Evolutionary conservation across 1,140 invertebrate genomes (phyloP), one percentile per base, ranked within the genome.

Genomic region (Drosophila teissieri): DNA sequence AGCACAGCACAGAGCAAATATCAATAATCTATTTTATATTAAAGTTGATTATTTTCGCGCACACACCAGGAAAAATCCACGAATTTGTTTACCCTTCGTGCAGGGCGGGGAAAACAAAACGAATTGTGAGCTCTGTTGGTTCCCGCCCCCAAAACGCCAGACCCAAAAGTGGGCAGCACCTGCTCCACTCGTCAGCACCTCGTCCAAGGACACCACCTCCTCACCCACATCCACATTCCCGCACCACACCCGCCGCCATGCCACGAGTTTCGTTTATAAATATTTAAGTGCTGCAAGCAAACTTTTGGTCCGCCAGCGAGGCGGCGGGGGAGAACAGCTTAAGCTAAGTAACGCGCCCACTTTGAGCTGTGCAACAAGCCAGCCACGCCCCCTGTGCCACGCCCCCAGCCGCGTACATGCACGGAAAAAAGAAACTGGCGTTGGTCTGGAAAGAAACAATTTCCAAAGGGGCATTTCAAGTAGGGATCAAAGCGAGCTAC

Each of bases 221-320:
- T 22, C 4, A 12, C 15, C 5, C 5, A 7, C n/a, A 2, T 17
- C 46, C 45, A 39, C n/a, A 27, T 31, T 27, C 22, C n/a, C n/a
- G n/a, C n/a, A n/a, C n/a, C 6, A 3, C 31, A 17, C 17, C 42
- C n/a, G 6, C 11, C 24, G 24, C 42, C n/a, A 6, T 24, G 31
- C 45, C 62, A 37, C 40, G 62, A 55, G 51, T 53, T 73, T 67
- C 74, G 58, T 68, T 64, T 82, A 78, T 62, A 82, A 82, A 83
- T 79, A 82, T 75, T 83, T 70, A 74, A 79, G 75, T 83, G 63
- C 70, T 69, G 54, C 56, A 70, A 61, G 70, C 65, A 76, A 84
- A 75, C 64, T 72, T 76, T 55, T 44, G 73, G 40, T 31, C 37
- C 69, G 39, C 40, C 4, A 8, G 56, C 27, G 22, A n/a, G 44